Evolutionary conservation across 2,113 vertebrate genomes (phyloP), one percentile per base, ranked within the genome.

Genomic region (Mastomys natalensis): DNA sequence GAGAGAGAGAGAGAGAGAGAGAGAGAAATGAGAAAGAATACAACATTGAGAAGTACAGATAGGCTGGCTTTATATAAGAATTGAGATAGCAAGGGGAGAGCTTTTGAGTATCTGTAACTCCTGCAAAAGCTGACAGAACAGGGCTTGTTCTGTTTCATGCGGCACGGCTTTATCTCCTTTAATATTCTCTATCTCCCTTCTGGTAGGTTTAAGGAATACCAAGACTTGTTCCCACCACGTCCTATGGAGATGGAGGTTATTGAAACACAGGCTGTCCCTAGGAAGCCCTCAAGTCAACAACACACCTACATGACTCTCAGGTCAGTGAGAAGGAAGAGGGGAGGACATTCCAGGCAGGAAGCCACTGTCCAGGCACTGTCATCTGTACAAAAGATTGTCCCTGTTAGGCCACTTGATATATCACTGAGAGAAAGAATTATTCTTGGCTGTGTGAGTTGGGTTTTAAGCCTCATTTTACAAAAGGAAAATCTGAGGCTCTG

Each of bases 181-280:
- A 77, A 89, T 85, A 78, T 60, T 48, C 29, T 93, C 85, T 53
- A 87, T 84, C 78, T 77, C 62, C 70, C 53, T 90, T 76, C 80
- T 22, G 95, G 53, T 96, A 99, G 98, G 97, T 97, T 98, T 91
- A 95, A 96, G 80, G 85, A 96, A 4, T 98, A 98, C 87, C 98
- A 98, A 93, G 95, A 97, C 1, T 64, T 98, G 64, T 98, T 98
- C 21, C 97, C 97, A 34, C 10, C 16, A 34, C 58, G 1, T 11
- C 15, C 29, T 60, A 0, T 2, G 8, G 91, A 95, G 13, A 0
- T 1, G 0, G 86, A 96, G n/a, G 0, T 0, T 48, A 0, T 0
- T 24, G 89, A 93, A 53, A 1, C 4, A 1, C 90, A 31, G 31
- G 0, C 1, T 16, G 0, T 53, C 0, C 7, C 26, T 4, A 94